These are phyloP conservation scores for Tamandua tetradactyla DNA, from an alignment of 2,797 vertebrate species.

Conservation along the genomic window DNA sequence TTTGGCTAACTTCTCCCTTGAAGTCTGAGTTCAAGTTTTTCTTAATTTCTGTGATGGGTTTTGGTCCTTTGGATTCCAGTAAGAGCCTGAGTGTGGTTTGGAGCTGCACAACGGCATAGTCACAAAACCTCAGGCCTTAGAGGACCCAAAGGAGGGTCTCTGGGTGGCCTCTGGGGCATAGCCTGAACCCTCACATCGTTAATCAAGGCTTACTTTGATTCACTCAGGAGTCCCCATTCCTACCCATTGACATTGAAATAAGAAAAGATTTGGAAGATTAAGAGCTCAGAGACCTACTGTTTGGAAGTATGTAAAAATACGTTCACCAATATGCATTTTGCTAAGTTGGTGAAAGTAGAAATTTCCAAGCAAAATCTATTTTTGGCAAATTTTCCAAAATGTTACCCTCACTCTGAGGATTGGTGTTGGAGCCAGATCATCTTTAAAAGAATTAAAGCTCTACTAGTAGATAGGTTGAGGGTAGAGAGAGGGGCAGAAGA, in stretches of 20 bases:
- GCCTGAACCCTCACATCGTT: conserved; percentile 44
- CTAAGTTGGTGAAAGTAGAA: conserved; percentile 29
- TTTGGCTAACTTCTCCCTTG: conserved; percentile 26
- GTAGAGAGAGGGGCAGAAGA: background rate
- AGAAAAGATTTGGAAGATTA: too few relatives aligned
- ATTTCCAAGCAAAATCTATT: conserved; percentile 49
- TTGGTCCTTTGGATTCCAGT: conserved; percentile 31
- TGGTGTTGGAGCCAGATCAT: background rate
- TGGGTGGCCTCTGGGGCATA: background rate
- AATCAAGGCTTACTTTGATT: background rate
- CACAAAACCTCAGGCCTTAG: background rate
- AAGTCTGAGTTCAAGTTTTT: conserved; percentile 42
- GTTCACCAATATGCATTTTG: background rate
- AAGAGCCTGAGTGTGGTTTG: conserved; percentile 32
- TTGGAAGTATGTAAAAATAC: conserved; percentile 25
- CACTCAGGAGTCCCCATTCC: background rate
- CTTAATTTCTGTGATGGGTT: conserved; percentile 42
- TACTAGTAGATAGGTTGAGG: background rate
- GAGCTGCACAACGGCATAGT: background rate
- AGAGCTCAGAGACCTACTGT: too few relatives aligned
- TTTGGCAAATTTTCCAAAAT: conserved; percentile 34
- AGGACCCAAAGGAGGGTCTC: conserved; percentile 27
- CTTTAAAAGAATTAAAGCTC: conserved; percentile 6
- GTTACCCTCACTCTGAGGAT: background rate
- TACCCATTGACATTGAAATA: conserved; percentile 36